These are phyloP conservation scores for Falco punctatus DNA, from an alignment of 2,113 vertebrate genomes.

Conservation along the genomic window DNA sequence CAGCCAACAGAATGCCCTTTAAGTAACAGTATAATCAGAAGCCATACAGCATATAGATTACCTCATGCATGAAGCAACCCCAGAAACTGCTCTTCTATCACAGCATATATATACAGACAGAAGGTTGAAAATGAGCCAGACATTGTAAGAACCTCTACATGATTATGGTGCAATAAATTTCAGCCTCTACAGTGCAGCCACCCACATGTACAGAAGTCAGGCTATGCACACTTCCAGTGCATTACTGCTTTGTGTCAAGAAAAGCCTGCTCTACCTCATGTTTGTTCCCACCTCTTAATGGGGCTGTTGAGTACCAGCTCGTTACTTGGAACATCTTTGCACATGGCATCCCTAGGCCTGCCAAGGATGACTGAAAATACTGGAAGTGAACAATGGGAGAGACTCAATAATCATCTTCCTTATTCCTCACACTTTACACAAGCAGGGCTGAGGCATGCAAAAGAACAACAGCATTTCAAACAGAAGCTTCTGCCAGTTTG, in stretches of 20 bases:
- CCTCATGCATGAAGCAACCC: background rate
- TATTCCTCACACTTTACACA: background rate
- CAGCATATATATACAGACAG: background rate
- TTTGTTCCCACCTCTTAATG: conserved; percentile 5
- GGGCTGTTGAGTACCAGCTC: background rate
- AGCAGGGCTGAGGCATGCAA: conserved; percentile 6
- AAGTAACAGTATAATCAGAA: background rate
- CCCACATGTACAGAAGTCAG: background rate
- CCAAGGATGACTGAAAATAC: conserved; percentile 32
- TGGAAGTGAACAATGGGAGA: conserved; percentile 36
- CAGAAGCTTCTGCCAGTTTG: background rate
- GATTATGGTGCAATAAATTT: background rate
- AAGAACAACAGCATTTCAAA: conserved; percentile 32
- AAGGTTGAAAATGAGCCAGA: conserved; percentile 18
- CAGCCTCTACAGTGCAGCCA: background rate
- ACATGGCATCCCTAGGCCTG: conserved; percentile 8
- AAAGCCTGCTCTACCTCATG: background rate
- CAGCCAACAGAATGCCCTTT: background rate
- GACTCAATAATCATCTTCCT: background rate
- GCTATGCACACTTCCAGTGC: background rate
- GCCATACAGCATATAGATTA: background rate
- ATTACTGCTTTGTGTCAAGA: background rate
- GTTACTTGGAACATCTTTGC: background rate
- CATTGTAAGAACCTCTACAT: background rate
- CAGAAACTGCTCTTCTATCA: background rate